Conservation (phyloP, 2,888 invertebrate genomes). For the Alloscopus bannaensis region DNA sequence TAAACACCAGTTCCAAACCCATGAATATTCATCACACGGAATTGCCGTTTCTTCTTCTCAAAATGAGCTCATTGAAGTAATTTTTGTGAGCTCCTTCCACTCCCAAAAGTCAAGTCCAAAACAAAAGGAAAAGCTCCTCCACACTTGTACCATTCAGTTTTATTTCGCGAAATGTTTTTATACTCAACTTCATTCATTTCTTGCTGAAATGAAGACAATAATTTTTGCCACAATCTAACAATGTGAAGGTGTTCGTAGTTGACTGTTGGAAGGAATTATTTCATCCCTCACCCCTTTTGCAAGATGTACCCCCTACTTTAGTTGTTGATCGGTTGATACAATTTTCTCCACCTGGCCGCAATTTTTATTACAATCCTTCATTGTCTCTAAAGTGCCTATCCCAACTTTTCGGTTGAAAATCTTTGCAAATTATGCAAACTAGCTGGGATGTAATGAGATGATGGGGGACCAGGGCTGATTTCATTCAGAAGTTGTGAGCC, state of each 20-base stretch:
- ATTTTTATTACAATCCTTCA: slow-evolving; percentile 13
- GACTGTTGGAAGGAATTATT: not conserved
- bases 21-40: slow-evolving; percentile 21
- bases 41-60: not conserved
- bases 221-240: not conserved
- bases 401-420: slow-evolving; percentile 18
- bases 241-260: slow-evolving; percentile 2
- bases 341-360: slow-evolving; percentile 24
- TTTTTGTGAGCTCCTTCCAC: slow-evolving; percentile 1
- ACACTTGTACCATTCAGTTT: not conserved
- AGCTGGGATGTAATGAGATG: slow-evolving; percentile 7
- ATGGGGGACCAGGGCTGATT: slow-evolving; percentile 5
- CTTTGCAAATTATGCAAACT: not conserved
- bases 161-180: not conserved
- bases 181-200: slow-evolving; percentile 10
- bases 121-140: not conserved
- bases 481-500: slow-evolving; percentile 49
- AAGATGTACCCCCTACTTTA: slow-evolving; percentile 9
- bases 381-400: slow-evolving; percentile 39
- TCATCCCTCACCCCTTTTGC: slow-evolving; percentile 5
- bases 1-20: too few relatives aligned
- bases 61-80: slow-evolving; percentile 12
- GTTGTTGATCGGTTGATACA: slow-evolving; percentile 17
- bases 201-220: not conserved
- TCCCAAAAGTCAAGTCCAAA: not conserved